Evolutionary conservation across 2,113 vertebrate genomes (phyloP), one percentile per base, ranked within the genome.

Genomic region (Paratilapia polleni): DNA sequence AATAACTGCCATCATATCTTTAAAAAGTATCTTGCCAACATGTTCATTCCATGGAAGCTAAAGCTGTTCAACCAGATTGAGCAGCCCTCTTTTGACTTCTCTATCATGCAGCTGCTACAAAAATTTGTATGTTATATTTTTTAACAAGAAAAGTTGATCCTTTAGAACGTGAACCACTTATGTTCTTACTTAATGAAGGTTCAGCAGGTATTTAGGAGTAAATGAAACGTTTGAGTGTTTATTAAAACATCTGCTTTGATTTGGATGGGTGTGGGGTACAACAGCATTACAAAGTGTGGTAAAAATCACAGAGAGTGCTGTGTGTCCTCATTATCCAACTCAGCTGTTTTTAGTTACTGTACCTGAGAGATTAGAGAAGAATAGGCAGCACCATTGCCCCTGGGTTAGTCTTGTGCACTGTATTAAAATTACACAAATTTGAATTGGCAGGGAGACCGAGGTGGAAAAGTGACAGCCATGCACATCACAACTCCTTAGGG

Each of bases 401-500:
- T 52, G 77, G 82, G 66, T 78, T 78, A 77, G 58, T 73, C 31
- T 41, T 41, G 7, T 31, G 62, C 56, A 58, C 70, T 63, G 52
- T 52, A 66, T n/a, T 34, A 36, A 66, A 89, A 84, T 81, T 77
- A 83, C 81, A 88, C 54, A 63, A 63, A 82, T 82, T 59, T 80
- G 60, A 80, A 77, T 78, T 78, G 84, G 87, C 86, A 81, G 64
- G 38, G 68, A 80, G 57, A 77, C 77, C 17, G 28, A 84, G 28
- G 80, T 15, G 15, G 77, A 60, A 70, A 83, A 81, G 31, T 77
- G 83, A 89, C 85, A 87, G 41, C 28, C 57, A 20, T 56, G 78
- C 63, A 66, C 63, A 73, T 81, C 26, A 8, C 52, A 80, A 20
- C 59, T 78, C 84, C 75, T 60, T 28, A 10, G 56, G 83, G 70